Evolutionary conservation across 1,140 invertebrate genomes (phyloP).

Genomic region (Micrasema longulum): DNA sequence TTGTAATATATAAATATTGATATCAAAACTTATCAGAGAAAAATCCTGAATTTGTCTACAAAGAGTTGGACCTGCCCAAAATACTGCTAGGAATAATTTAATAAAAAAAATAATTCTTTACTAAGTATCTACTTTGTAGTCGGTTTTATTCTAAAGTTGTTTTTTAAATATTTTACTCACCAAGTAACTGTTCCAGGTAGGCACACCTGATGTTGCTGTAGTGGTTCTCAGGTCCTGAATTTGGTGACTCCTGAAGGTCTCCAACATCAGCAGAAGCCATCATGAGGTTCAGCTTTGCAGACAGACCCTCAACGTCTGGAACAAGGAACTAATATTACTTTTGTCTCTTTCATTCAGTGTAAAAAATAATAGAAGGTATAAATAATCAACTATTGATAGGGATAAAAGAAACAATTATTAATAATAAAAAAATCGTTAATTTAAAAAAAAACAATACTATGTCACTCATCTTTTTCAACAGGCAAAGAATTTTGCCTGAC

Average conservation of each 20-base stretch:
- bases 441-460: no score
- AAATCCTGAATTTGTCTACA: not conserved
- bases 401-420: no score
- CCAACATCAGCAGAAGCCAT: constrained; percentile 41
- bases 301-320: constrained; percentile 52
- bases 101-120: not conserved
- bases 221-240: constrained; percentile 37
- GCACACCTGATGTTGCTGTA: constrained; percentile 52
- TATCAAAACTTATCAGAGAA: not conserved
- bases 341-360: not conserved
- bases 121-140: not conserved
- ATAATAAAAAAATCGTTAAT: no score
- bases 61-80: no score
- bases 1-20: not conserved
- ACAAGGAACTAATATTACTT: not conserved
- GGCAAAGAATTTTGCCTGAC: no score
- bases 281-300: constrained; percentile 51
- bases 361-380: no score
- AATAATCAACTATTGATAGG: no score
- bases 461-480: no score
- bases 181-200: constrained; percentile 51
- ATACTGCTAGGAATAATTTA: not conserved
- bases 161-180: constrained; percentile 43
- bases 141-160: no score
- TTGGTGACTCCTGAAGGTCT: constrained; percentile 24